A percentile compares a stretch with the other conserved stretches of the same genome.
These are phyloP conservation scores for Neuroterus valhalla DNA, from an alignment of 1,140 invertebrate genomes.

Conservation along the genomic window DNA sequence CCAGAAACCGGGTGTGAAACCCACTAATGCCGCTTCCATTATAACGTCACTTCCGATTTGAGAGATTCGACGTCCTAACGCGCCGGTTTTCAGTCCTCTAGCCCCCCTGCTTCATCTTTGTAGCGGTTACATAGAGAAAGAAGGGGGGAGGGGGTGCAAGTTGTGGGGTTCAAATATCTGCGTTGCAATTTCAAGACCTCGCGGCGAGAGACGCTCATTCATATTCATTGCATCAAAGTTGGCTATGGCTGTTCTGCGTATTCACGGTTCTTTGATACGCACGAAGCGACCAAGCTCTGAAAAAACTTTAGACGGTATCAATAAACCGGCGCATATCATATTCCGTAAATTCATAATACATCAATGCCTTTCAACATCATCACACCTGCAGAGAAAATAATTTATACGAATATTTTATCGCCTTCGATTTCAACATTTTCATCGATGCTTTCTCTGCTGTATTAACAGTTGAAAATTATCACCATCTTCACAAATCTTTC, in stretches of 20 bases:
- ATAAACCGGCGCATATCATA: slow-evolving; percentile 17
- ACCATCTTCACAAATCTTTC: too few species aligned
- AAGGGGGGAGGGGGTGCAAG: slow-evolving; percentile 9
- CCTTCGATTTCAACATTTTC: background rate
- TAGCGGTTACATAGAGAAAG: background rate
- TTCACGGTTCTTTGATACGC: slow-evolving; percentile 42
- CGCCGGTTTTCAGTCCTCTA: slow-evolving; percentile 31
- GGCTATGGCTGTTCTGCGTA: slow-evolving; percentile 41
- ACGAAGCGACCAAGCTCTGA: background rate
- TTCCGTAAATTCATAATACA: slow-evolving; percentile 29
- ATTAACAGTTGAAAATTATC: background rate
- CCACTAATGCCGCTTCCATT: slow-evolving; percentile 68
- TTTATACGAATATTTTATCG: slow-evolving; percentile 20
- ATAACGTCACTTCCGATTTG: slow-evolving; percentile 70
- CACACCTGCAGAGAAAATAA: slow-evolving; percentile 3
- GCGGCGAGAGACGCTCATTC: slow-evolving; percentile 46
- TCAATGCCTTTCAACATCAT: slow-evolving; percentile 23
- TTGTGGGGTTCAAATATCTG: slow-evolving; percentile 53
- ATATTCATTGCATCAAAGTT: slow-evolving; percentile 55
- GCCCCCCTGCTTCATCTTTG: slow-evolving; percentile 12
- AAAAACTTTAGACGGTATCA: slow-evolving; percentile 26
- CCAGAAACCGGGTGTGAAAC: slow-evolving; percentile 53
- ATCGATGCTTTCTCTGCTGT: background rate
- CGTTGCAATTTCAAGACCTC: slow-evolving; percentile 51
- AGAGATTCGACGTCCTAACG: slow-evolving; percentile 46